phyloP scores from a whole-genome alignment of 2,113 vertebrate species.

The Thermophis baileyi region DNA sequence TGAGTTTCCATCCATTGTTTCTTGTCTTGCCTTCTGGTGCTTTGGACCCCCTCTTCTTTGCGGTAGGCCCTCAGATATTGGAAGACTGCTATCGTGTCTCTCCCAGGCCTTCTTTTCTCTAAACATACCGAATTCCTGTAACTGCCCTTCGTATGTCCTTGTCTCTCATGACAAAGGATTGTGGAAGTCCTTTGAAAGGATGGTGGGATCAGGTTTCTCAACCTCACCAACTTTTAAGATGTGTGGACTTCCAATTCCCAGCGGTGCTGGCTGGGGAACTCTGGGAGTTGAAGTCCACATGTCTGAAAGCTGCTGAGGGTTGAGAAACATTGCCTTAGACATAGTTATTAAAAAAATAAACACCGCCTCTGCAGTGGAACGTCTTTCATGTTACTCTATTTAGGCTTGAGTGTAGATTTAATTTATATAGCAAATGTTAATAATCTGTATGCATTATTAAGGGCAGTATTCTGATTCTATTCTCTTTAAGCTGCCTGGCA shows the following conservation, averaged over 20 bases:
- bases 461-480: slow-evolving; percentile 32
- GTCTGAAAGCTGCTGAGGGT: not conserved
- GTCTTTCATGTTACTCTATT: not conserved
- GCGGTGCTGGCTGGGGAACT: not conserved
- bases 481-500: slow-evolving; percentile 86
- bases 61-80: not conserved
- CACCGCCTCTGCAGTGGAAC: too few relatives aligned
- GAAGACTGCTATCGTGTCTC: not conserved
- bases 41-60: not conserved
- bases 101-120: not conserved
- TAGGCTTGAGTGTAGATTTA: not conserved
- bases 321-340: not conserved
- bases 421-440: not conserved
- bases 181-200: not conserved
- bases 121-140: not conserved
- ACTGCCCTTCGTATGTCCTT: not conserved
- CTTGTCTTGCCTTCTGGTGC: not conserved
- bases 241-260: too few relatives aligned
- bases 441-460: not conserved
- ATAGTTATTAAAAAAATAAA: not conserved
- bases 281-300: not conserved
- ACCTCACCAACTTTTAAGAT: not conserved
- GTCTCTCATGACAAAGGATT: not conserved
- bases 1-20: not conserved
- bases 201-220: not conserved